These are phyloP conservation scores for Heteractis magnifica DNA, from an alignment of 92 coral and sea anemone species.

Conservation along the genomic window DNA sequence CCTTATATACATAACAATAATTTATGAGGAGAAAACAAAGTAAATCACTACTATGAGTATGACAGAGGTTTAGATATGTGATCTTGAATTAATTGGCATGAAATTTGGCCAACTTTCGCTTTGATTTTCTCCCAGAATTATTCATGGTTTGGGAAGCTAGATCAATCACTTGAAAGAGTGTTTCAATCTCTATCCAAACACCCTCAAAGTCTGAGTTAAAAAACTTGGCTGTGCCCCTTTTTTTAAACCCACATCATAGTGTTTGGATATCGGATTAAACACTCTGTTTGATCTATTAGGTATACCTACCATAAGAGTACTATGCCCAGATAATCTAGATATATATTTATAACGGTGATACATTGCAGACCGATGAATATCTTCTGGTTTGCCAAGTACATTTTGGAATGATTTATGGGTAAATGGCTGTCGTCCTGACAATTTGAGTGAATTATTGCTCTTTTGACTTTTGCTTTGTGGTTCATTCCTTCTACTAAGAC, in stretches of 20 bases:
- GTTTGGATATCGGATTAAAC: neutral
- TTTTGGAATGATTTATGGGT: slow-evolving; percentile 59
- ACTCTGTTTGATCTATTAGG: neutral
- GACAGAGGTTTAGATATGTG: no score
- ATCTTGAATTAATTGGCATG: no score
- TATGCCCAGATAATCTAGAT: slow-evolving; percentile 69
- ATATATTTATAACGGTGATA: slow-evolving; percentile 77
- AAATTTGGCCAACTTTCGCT: no score
- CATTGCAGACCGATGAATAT: slow-evolving; percentile 64
- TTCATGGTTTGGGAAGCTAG: no score
- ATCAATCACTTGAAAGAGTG: no score
- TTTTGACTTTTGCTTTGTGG: neutral
- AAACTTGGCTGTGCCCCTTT: no score
- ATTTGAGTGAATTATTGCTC: neutral
- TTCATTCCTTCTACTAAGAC: neutral
- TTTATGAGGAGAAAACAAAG: no score
- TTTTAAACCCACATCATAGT: neutral
- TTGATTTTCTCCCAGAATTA: no score
- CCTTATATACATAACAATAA: no score
- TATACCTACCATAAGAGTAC: slow-evolving; percentile 59
- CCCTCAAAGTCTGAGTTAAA: no score
- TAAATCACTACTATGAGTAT: no score
- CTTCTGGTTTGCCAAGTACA: slow-evolving; percentile 43
- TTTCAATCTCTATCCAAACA: no score
- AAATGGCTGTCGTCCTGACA: slow-evolving; percentile 64